A percentile compares a stretch with the other conserved stretches of the same genome.
Evolutionary conservation across 1,140 invertebrate species (phyloP).

Genomic region (Psix sp.): DNA sequence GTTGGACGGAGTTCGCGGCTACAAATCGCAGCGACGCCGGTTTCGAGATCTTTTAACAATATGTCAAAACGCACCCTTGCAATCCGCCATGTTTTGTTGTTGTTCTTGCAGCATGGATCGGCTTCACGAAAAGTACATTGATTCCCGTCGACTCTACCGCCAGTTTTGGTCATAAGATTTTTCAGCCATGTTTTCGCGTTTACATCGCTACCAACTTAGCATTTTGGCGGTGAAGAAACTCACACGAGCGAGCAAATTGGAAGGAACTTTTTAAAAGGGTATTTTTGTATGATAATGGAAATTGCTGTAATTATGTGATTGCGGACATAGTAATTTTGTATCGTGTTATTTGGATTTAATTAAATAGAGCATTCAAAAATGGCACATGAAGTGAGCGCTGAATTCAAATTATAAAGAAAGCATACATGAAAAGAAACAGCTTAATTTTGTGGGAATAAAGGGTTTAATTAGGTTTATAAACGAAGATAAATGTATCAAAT

Average conservation of each 20-base stretch:
- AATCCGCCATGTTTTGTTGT: conserved; percentile 75
- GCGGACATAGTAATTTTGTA: no score
- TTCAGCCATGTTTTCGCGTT: conserved; percentile 29
- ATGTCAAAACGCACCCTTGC: conserved; percentile 73
- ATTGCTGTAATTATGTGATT: no score
- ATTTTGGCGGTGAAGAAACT: no score
- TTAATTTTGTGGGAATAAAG: not conserved
- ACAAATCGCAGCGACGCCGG: not conserved
- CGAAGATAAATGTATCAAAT: conserved; percentile 1
- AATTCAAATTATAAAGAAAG: no score
- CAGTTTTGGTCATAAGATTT: conserved; percentile 32
- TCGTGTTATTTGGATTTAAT: no score
- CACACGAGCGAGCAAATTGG: no score
- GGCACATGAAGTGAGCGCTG: no score
- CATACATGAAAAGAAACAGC: no score
- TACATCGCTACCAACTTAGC: conserved; percentile 26
- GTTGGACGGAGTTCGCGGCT: not conserved
- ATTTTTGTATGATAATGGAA: no score
- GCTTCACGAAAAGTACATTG: conserved; percentile 24
- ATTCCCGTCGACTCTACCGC: conserved; percentile 29
- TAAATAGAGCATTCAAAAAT: no score
- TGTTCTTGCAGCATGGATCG: conserved; percentile 40
- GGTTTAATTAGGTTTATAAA: no score
- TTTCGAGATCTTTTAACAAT: conserved; percentile 16
- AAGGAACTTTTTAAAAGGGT: no score